Conservation (phyloP, 2,888 invertebrate species). For the Hirtodrosophila confusa region DNA sequence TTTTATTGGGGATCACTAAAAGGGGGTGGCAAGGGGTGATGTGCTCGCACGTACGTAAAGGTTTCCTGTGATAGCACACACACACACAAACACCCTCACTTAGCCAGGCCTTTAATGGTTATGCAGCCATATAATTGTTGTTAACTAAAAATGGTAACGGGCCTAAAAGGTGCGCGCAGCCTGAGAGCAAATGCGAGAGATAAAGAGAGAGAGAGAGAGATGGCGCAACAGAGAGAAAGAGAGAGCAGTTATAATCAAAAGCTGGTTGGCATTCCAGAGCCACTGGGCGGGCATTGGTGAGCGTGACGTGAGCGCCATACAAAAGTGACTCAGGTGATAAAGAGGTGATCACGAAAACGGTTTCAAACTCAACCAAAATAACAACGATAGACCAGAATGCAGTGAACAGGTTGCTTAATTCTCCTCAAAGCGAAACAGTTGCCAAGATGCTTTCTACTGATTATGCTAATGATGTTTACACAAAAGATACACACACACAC, state of each 20-base stretch:
- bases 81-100: not conserved
- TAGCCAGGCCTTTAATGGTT: conserved; percentile 57
- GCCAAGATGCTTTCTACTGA: conserved; percentile 42
- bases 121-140: conserved; percentile 67
- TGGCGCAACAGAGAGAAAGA: conserved; percentile 6
- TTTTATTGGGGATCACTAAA: conserved; percentile 24
- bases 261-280: conserved; percentile 57
- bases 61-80: conserved; percentile 51
- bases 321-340: conserved; percentile 76
- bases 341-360: conserved; percentile 63
- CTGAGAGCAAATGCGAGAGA: conserved; percentile 27
- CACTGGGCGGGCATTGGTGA: conserved; percentile 21
- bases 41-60: conserved; percentile 46
- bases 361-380: conserved; percentile 16
- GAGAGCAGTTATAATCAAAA: conserved; percentile 35
- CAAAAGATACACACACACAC: conserved; percentile 37
- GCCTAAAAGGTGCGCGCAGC: conserved; percentile 44
- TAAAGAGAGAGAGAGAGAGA: conserved; percentile 18
- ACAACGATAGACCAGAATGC: conserved; percentile 19
- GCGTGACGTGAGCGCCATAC: conserved; percentile 67
- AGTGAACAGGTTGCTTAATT: conserved; percentile 24
- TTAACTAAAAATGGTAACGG: conserved; percentile 68
- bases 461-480: conserved; percentile 63
- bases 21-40: not conserved
- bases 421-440: conserved; percentile 16